Evolutionary conservation across 1,140 invertebrate genomes (phyloP).

Genomic region (Monomorium pharaonis): DNA sequence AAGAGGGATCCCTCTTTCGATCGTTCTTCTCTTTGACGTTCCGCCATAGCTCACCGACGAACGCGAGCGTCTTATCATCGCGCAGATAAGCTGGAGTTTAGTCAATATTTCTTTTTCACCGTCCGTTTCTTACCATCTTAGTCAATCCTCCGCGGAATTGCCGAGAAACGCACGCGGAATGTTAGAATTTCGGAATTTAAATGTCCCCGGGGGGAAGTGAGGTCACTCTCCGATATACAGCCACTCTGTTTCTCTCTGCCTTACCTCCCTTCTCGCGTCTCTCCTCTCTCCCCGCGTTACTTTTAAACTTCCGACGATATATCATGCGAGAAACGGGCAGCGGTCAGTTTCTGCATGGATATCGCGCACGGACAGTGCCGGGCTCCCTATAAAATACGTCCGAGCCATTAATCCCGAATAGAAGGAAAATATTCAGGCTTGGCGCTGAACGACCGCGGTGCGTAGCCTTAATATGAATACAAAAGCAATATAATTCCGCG

Average conservation of each 20-base stretch:
- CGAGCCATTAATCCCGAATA: conserved; percentile 85
- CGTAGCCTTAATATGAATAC: conserved; percentile 84
- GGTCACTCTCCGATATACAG: conserved; percentile 49
- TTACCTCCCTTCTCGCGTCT: conserved; percentile 27
- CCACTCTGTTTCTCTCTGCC: conserved; percentile 16
- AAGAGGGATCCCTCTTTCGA: conserved; percentile 6
- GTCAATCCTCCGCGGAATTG: conserved; percentile 43
- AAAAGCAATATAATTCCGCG: conserved; percentile 81
- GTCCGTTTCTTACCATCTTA: neutral
- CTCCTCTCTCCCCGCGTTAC: conserved; percentile 73
- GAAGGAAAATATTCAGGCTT: conserved; percentile 84
- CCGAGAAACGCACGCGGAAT: conserved; percentile 57
- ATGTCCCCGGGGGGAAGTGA: conserved; percentile 71
- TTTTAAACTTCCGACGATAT: conserved; percentile 84
- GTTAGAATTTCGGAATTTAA: conserved; percentile 77
- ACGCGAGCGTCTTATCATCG: conserved; percentile 64
- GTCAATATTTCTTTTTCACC: conserved; percentile 47
- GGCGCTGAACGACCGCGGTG: conserved; percentile 79
- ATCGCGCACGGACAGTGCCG: conserved; percentile 68
- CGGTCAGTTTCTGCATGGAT: conserved; percentile 82
- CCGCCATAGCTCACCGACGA: conserved; percentile 40
- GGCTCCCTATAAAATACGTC: conserved; percentile 84
- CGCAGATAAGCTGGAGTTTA: conserved; percentile 66
- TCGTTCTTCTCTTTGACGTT: conserved; percentile 60
- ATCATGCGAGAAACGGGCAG: conserved; percentile 80